Conservation (phyloP, 2,113 vertebrate genomes). For the Leiothrix lutea region DNA sequence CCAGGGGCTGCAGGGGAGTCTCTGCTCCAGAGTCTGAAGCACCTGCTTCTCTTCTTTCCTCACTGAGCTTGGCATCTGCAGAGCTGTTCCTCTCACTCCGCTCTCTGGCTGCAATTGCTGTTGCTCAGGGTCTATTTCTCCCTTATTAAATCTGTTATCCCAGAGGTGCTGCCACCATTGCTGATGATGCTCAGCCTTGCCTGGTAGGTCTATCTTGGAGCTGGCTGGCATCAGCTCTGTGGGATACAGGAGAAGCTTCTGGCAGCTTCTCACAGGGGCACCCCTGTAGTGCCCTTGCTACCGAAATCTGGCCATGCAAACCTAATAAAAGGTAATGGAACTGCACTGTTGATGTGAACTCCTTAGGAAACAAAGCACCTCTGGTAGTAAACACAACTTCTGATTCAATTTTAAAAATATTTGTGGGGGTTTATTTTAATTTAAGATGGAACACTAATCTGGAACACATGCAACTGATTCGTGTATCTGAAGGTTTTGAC, state of each 20-base stretch:
- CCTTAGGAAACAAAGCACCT: not conserved
- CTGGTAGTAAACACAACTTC: not conserved
- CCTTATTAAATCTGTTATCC: not conserved
- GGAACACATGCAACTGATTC: not conserved
- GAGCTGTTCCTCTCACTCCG: not conserved
- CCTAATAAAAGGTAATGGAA: not conserved
- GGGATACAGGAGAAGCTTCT: not conserved
- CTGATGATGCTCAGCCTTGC: not conserved
- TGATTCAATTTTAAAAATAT: not conserved
- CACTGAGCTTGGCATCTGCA: not conserved
- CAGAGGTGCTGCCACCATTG: not conserved
- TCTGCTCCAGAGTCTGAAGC: not conserved
- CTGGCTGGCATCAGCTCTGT: not conserved
- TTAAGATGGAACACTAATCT: not conserved
- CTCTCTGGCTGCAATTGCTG: not conserved
- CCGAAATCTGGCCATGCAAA: not conserved
- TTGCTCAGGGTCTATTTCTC: not conserved
- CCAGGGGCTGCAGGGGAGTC: fast-evolving
- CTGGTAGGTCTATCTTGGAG: fast-evolving
- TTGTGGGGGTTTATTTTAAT: not conserved
- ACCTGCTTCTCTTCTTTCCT: not conserved
- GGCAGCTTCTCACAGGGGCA: not conserved
- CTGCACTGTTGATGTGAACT: not conserved
- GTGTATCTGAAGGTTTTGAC: not conserved
- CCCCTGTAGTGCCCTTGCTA: not conserved